Base-by-base conservation (phyloP, 2,888 invertebrate species). In the Drosophila anceps region DNA sequence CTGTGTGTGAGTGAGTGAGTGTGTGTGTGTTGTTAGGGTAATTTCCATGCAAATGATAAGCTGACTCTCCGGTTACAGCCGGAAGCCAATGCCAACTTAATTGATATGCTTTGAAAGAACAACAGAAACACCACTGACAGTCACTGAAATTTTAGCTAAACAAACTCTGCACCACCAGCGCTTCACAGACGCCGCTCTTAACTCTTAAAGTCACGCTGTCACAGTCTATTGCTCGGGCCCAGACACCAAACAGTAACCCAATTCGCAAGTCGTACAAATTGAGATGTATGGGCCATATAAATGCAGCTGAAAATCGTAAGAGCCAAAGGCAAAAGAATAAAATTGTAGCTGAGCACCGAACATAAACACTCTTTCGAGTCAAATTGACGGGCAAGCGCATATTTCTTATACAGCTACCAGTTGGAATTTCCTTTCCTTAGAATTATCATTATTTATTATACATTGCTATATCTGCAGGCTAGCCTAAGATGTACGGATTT, bases 31-130 rank as follows among this genome's bases (percentile, higher is more conserved):
- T 63, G 64, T 66, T 71, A 66, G 71, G 69, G 57, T 78, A 83
- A 83, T 78, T 86, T 86, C 79, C 65, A 83, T 86, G 81, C 84
- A 82, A 82, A 86, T 86, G 79, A 69, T 82, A 81, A 83, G 78
- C 78, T 69, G 67, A 63, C 76, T 75, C 57, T 57, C 48, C 20
- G 27, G 53, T 46, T 63, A 53, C 57, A 61, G 65, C 51, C 69
- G 53, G 50, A 67, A 81, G 58, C 68, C 74, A 81, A 79, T 55
- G 64, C 63, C 64, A 81, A 78, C 81, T 82, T 86, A 78, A 82
- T 82, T 82, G 81, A 86, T 83, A 86, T 86, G 79, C 86, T 83
- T 58, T 18, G 69, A 75, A 86, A 86, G 78, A 85, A 82, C 70
- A 82, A 82, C 86, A 85, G 66, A 67, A 63, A 35, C 60, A 35